These are phyloP conservation scores for Onthophagus sagittarius DNA, from an alignment of 2,888 invertebrate genomes.

Conservation along the genomic window DNA sequence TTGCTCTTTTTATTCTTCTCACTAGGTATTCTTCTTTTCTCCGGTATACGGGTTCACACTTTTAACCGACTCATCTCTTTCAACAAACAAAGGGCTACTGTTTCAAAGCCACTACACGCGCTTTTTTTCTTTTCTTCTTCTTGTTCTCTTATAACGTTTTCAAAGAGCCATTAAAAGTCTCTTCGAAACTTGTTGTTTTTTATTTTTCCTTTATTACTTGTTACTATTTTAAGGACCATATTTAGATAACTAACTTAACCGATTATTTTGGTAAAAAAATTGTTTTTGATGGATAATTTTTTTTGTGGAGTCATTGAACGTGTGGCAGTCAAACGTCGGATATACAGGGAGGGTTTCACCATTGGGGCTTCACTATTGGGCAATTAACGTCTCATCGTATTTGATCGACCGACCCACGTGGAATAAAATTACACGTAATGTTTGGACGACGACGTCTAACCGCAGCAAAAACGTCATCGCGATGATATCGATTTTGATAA, in stretches of 20 bases:
- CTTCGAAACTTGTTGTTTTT: neutral
- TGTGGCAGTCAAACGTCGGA: neutral
- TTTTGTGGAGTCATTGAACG: neutral
- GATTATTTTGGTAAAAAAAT: no score
- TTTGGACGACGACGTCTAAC: neutral
- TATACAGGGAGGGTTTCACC: neutral
- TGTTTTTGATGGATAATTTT: neutral
- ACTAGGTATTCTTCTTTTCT: constrained; percentile 17
- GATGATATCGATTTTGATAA: neutral
- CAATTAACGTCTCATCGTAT: neutral
- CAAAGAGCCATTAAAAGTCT: neutral
- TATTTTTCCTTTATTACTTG: neutral
- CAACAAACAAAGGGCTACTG: constrained; percentile 37
- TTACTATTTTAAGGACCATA: no score
- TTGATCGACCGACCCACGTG: neutral
- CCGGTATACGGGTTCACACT: constrained; percentile 25
- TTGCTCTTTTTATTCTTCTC: neutral
- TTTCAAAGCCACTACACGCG: constrained; percentile 30
- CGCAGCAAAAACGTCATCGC: neutral
- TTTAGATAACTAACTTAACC: no score
- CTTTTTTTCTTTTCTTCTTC: neutral
- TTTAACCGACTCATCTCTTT: constrained; percentile 31
- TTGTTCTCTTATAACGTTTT: neutral
- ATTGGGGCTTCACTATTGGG: neutral
- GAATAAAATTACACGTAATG: neutral